Evolutionary conservation across 1,140 invertebrate species (phyloP).

Genomic region (Lordiphosa collinella): DNA sequence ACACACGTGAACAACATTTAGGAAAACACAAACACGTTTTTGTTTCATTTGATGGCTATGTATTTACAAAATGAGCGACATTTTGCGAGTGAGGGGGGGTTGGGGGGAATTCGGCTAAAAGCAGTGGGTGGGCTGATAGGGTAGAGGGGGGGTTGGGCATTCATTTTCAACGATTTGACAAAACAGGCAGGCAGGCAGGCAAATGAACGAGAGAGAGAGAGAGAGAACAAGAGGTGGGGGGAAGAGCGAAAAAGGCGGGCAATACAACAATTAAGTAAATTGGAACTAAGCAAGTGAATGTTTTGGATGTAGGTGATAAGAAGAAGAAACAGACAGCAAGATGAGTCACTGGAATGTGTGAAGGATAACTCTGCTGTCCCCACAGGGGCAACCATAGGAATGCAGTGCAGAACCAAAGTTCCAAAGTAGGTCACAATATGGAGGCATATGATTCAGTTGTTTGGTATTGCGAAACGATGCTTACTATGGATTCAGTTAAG

Average conservation of each 20-base stretch:
- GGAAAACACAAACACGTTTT: slow-evolving; percentile 29
- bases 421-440: too few relatives aligned
- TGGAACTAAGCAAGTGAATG: slow-evolving; percentile 28
- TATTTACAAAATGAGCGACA: slow-evolving; percentile 44
- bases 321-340: slow-evolving; percentile 16
- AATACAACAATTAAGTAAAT: background rate
- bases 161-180: slow-evolving; percentile 6
- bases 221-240: slow-evolving; percentile 5
- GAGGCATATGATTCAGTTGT: too few relatives aligned
- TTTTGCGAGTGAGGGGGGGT: slow-evolving; percentile 5
- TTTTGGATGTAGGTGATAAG: slow-evolving; percentile 7
- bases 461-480: too few relatives aligned
- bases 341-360: slow-evolving; percentile 29
- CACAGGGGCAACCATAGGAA: slow-evolving; percentile 13
- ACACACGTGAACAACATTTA: slow-evolving; percentile 48
- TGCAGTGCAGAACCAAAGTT: too few relatives aligned
- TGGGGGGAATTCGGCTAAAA: slow-evolving; percentile 16
- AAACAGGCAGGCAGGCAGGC: slow-evolving; percentile 30
- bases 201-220: slow-evolving; percentile 14
- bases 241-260: too few relatives aligned
- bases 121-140: slow-evolving; percentile 4
- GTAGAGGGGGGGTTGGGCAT: slow-evolving; percentile 11
- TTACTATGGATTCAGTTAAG: too few relatives aligned
- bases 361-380: background rate
- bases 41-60: slow-evolving; percentile 8